These are phyloP conservation scores for Tiaroga cobitis DNA, from an alignment of 2,797 vertebrate species.

Conservation along the genomic window DNA sequence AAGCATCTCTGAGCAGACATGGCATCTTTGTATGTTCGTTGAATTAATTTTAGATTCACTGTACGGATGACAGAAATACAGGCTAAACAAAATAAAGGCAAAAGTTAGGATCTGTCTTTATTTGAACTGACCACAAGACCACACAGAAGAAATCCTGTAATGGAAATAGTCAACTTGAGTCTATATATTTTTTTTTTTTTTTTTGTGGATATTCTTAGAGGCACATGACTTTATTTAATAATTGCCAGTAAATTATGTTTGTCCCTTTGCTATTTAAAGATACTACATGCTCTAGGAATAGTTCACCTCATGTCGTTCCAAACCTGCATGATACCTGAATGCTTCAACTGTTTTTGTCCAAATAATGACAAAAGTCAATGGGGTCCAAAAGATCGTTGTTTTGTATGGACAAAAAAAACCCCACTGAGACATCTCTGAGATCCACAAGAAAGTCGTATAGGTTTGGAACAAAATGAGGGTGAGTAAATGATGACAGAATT, in stretches of 20 bases:
- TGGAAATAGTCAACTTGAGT: not conserved
- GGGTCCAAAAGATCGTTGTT: not conserved
- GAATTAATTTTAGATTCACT: not conserved
- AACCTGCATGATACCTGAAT: not conserved
- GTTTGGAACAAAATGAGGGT: not conserved
- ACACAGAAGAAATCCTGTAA: not conserved
- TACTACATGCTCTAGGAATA: not conserved
- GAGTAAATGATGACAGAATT: not conserved
- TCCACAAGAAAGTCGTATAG: not conserved
- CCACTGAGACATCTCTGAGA: not conserved
- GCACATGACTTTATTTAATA: not conserved
- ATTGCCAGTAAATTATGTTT: not conserved
- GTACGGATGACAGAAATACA: not conserved
- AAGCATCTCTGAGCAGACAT: slow-evolving; percentile 22
- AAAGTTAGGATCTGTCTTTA: not conserved
- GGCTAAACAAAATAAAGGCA: not conserved
- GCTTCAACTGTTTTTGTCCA: not conserved
- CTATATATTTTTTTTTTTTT: no score
- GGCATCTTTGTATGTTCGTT: not conserved
- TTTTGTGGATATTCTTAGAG: not conserved
- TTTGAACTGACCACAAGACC: not conserved
- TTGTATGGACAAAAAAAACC: not conserved
- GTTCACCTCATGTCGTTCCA: not conserved
- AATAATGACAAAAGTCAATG: not conserved
- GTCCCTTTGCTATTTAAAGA: not conserved